Evolutionary conservation across 2,113 vertebrate genomes (phyloP).

Genomic region (Crotalus tigris): DNA sequence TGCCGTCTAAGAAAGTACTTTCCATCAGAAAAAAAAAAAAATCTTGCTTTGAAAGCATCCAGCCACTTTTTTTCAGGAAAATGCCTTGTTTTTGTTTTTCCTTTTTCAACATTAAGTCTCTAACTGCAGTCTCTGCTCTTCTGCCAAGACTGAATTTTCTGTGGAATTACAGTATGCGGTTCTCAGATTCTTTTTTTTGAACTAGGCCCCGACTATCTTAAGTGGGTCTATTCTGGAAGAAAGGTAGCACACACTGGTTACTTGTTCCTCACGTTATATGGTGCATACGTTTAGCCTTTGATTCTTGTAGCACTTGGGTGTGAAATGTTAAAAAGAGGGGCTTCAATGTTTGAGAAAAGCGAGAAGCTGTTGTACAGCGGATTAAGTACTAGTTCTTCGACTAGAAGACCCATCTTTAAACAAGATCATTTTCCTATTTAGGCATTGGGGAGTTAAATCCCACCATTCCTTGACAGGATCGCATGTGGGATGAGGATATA

Average conservation of each 20-base stretch:
- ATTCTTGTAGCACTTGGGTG: not conserved
- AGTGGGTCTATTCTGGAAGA: not conserved
- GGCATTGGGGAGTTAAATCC: not conserved
- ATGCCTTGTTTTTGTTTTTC: not conserved
- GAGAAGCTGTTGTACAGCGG: not conserved
- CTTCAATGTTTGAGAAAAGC: not conserved
- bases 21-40: not conserved
- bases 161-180: not conserved
- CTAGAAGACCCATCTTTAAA: not conserved
- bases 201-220: not conserved
- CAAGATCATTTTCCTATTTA: not conserved
- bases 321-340: not conserved
- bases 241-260: not conserved
- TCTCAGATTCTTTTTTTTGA: not conserved
- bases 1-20: slow-evolving; percentile 8
- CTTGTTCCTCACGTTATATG: not conserved
- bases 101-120: not conserved
- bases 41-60: not conserved
- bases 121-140: not conserved
- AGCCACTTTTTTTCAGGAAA: not conserved
- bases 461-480: not conserved
- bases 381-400: not conserved
- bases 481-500: not conserved
- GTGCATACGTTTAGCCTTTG: not conserved
- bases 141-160: not conserved